Conservation (phyloP, 2,113 vertebrate species). For the Bolborhynchus lineola region DNA sequence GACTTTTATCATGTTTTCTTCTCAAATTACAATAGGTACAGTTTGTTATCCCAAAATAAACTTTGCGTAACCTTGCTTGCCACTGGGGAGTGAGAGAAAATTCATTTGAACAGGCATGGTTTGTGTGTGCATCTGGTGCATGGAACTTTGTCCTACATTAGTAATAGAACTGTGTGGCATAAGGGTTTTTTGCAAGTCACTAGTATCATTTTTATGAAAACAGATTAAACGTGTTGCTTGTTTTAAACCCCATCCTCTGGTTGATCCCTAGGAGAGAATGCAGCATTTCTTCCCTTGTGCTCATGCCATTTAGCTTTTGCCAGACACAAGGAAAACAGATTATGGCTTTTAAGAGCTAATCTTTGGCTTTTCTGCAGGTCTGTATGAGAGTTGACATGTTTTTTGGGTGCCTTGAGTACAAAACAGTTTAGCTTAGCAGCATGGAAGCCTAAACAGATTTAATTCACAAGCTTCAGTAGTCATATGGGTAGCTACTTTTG, state of each 20-base stretch:
- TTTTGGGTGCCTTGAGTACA: background rate
- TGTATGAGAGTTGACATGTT: background rate
- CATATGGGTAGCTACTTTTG: background rate
- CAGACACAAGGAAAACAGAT: background rate
- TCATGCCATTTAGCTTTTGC: background rate
- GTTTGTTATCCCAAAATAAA: background rate
- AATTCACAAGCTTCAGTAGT: background rate
- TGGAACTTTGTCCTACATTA: background rate
- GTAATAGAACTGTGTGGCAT: background rate
- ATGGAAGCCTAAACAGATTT: background rate
- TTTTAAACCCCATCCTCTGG: background rate
- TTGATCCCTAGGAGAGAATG: background rate
- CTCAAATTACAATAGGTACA: background rate
- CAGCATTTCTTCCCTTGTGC: background rate
- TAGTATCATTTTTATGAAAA: background rate
- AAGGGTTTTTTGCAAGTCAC: background rate
- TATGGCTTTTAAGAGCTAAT: background rate
- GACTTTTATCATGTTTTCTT: background rate
- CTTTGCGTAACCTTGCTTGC: background rate
- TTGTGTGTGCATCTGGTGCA: background rate
- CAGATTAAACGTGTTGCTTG: background rate
- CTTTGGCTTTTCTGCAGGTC: background rate
- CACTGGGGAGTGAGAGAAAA: background rate
- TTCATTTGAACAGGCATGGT: background rate
- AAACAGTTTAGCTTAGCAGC: background rate